Evolutionary conservation across 2,113 vertebrate genomes (phyloP).

Genomic region (Rhabdornis inornatus): DNA sequence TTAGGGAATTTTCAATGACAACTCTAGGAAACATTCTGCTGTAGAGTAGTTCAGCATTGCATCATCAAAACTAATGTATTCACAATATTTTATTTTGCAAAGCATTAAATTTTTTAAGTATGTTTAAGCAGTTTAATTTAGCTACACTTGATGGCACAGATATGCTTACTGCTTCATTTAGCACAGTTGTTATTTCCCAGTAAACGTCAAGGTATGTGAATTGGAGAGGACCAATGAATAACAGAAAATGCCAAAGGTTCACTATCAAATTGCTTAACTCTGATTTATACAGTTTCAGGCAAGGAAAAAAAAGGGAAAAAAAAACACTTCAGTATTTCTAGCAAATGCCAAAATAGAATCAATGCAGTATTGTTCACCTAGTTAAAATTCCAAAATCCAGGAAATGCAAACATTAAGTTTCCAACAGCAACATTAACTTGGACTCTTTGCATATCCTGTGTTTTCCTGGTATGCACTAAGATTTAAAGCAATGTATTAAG

Average conservation of each 20-base stretch:
- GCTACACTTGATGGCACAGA: not conserved
- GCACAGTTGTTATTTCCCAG: not conserved
- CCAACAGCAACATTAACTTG: conserved; percentile 65
- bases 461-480: conserved; percentile 46
- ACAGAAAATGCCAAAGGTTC: not conserved
- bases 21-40: not conserved
- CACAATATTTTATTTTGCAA: not conserved
- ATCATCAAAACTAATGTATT: not conserved
- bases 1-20: not conserved
- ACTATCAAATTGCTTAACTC: not conserved
- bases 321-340: not conserved
- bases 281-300: not conserved
- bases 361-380: conserved; percentile 56
- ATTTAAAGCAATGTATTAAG: conserved; percentile 34
- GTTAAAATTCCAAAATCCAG: conserved; percentile 41
- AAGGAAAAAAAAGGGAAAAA: not conserved
- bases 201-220: not conserved
- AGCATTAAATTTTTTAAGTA: not conserved
- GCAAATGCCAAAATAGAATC: conserved; percentile 52
- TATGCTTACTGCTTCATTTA: not conserved
- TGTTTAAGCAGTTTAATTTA: not conserved
- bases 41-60: not conserved
- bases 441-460: conserved; percentile 34
- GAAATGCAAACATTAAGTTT: conserved; percentile 59
- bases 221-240: not conserved